A percentile compares a stretch with the other conserved stretches of the same genome.
phyloP scores from a whole-genome alignment of 2,888 invertebrate species.

The Melangyna quadrimaculata region DNA sequence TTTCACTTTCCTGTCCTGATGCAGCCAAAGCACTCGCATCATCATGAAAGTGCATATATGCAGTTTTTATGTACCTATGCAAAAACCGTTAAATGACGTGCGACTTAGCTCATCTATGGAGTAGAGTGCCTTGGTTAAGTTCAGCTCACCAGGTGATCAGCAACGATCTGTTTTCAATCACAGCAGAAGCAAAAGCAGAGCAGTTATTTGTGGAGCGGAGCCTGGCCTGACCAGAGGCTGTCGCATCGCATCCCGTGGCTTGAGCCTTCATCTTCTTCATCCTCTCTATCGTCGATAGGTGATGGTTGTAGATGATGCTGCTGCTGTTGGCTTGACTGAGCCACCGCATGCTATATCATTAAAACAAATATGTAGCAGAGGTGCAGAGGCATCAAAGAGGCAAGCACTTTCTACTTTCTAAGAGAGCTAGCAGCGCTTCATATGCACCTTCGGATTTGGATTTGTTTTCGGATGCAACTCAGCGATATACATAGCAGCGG shows the following conservation, averaged over 20 bases:
- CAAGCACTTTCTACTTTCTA: slow-evolving; percentile 69
- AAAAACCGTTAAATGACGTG: slow-evolving; percentile 71
- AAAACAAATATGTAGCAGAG: slow-evolving; percentile 72
- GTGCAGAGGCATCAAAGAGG: slow-evolving; percentile 54
- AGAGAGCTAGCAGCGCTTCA: slow-evolving; percentile 48
- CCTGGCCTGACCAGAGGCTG: slow-evolving; percentile 69
- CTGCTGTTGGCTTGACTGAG: slow-evolving; percentile 68
- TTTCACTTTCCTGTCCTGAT: slow-evolving; percentile 59
- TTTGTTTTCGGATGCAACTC: slow-evolving; percentile 49
- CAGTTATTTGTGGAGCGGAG: slow-evolving; percentile 26
- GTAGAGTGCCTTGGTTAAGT: slow-evolving; percentile 30
- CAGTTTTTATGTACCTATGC: slow-evolving; percentile 55
- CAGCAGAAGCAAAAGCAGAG: slow-evolving; percentile 38
- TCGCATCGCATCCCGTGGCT: slow-evolving; percentile 27
- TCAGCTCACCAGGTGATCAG: slow-evolving; percentile 65
- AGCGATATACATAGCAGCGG: slow-evolving; percentile 51
- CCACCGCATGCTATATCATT: slow-evolving; percentile 72
- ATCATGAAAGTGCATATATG: slow-evolving; percentile 65
- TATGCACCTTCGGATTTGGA: slow-evolving; percentile 52
- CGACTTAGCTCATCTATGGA: slow-evolving; percentile 57
- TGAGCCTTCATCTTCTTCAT: slow-evolving; percentile 56
- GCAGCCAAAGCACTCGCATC: slow-evolving; percentile 2
- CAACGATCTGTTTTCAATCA: slow-evolving; percentile 72
- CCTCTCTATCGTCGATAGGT: slow-evolving; percentile 46
- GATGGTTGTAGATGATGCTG: slow-evolving; percentile 25